phyloP scores from a whole-genome alignment of 2,113 vertebrate genomes.

The Rhynchopsitta pachyrhyncha region DNA sequence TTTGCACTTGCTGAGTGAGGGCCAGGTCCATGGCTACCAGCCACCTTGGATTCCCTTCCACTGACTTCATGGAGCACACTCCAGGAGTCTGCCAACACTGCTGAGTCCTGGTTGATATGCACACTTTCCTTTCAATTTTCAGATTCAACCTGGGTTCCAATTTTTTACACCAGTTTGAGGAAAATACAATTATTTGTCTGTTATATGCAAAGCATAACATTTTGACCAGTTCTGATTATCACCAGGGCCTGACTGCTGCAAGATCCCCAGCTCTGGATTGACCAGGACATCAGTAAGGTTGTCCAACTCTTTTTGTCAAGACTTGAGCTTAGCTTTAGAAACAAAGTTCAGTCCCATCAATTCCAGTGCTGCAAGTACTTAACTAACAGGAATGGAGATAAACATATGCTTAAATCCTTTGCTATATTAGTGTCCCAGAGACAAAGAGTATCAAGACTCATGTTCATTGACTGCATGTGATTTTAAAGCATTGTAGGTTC shows the following conservation, averaged over 20 bases:
- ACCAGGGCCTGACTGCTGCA: background rate
- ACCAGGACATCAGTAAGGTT: background rate
- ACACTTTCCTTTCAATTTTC: background rate
- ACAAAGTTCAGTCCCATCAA: background rate
- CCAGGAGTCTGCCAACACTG: background rate
- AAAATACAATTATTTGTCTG: background rate
- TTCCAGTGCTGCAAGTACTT: background rate
- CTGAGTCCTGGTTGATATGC: background rate
- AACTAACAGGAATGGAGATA: background rate
- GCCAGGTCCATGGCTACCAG: accelerated
- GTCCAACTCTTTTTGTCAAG: background rate
- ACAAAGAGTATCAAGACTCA: background rate
- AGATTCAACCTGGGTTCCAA: background rate
- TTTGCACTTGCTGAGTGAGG: background rate
- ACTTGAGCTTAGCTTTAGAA: background rate
- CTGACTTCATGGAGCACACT: background rate
- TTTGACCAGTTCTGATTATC: background rate
- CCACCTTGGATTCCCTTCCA: background rate
- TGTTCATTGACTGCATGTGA: background rate
- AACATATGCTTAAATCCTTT: constrained; percentile 13
- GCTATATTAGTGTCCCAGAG: background rate
- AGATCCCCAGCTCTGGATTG: background rate
- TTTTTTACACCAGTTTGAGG: background rate
- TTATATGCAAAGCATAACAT: background rate
- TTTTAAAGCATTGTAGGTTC: background rate